Base-by-base conservation (phyloP, 2,113 vertebrate genomes). In the Hemichromis elongatus region DNA sequence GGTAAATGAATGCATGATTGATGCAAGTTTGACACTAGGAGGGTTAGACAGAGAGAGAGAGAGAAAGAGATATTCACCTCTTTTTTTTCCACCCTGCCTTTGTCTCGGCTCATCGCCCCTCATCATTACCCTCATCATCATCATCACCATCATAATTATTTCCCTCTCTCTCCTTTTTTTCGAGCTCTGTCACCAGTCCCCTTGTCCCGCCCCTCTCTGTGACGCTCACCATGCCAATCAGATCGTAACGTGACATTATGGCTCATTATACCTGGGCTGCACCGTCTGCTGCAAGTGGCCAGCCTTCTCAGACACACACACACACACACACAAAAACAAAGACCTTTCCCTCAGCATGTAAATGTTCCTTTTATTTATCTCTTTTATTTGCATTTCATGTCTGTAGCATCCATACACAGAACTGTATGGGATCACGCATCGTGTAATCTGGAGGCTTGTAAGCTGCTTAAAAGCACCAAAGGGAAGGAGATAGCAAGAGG, bases 181-280 rank as follows among this genome's bases (percentile, higher is more conserved):
- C 75, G 63, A 63, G 24, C 75, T 81, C 84, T 80, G 56, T 91
- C 88, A 81, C 77, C 85, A 78, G 47, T 77, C 56, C 54, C 75
- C 73, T 77, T 70, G 75, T 33, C 77, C 92, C 83, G 19, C 83
- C 92, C 83, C 83, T 90, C 66, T 85, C 79, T 66, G 75, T 91
- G 92, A 89, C 14, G 66, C 90, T 82, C 30, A 16, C 84, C 66
- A 86, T 79, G 88, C 86, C 91, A 91, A 90, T 95, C 93, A 93
- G 90, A 88, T 90, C 10, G 70, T 88, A 93, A 92, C 93, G n/a
- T 91, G 91, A 83, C 90, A 93, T 93, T 92, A 92, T 85, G 88
- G 90, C 86, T 91, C 89, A 92, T 95, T 93, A 88, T 92, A 91
- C 86, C 91, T 92, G 89, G 50, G 63, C 88, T 90, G 75, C 59